Evolutionary conservation across 1,140 invertebrate genomes (phyloP), one percentile per base, ranked within the genome.

Genomic region (Cryptotermes secundus): DNA sequence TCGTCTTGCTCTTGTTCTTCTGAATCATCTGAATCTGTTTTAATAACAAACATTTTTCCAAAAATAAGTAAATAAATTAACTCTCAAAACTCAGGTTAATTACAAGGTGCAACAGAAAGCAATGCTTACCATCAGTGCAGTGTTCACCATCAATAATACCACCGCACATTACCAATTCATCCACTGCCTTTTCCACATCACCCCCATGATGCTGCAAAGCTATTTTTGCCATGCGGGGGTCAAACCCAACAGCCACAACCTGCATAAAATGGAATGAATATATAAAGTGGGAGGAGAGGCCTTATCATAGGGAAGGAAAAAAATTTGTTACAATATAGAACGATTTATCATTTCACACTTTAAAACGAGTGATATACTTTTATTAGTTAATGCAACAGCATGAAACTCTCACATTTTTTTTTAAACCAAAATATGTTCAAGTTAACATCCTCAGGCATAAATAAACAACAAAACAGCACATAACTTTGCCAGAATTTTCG

Each of bases 241-340:
- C 90, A 89, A 94, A 95, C 0, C 94, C 94, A 86, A 94, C 90
- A 24, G 90, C 88, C 38, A 91, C 89, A 35, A 95, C 85, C 90
- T 90, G 81, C 3, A 85, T 85, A 34, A 49, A 84, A n/a, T 36
- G 22, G 36, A 79, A 79, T 90, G 88, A 84, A 86, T 86, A 86
- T 87, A 34, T 79, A 79, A 12, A 10, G 34, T n/a, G 72, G 72
- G 26, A 7, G 24, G 24, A 9, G 4, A 22, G 34, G 24, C 34
- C 24, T 79, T 4, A 79, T 19, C 34, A n/a, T 9, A 79, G 26
- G 9, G 24, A 34, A n/a, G 34, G 72, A n/a, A 22, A 9, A 9
- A 22, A 22, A 9, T 10, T n/a, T 79, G 26, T 79, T 34, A 22
- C 0, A 22, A 79, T n/a, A 81, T 79, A 38, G 86, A 85, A 80